These are phyloP conservation scores for Bergia puertoricense DNA, from an alignment of 92 coral and sea anemone genomes.

Conservation along the genomic window DNA sequence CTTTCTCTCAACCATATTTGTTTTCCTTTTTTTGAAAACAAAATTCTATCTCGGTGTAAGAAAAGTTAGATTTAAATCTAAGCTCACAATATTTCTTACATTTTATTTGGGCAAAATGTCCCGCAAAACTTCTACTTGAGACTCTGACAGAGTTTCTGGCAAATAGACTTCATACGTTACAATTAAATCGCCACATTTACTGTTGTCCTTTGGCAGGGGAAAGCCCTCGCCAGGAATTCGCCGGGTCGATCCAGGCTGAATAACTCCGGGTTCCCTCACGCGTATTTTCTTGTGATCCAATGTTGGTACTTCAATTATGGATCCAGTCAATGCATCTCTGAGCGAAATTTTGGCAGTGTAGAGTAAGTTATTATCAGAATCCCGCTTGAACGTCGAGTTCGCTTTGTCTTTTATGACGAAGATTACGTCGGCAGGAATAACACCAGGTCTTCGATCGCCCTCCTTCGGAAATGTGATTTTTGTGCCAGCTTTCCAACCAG, in stretches of 20 bases:
- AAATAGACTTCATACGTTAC: constrained; percentile 76
- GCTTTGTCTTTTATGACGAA: constrained; percentile 82
- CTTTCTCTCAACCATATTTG: too few relatives aligned
- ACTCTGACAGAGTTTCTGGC: constrained; percentile 63
- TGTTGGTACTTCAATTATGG: constrained; percentile 64
- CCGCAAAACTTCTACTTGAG: constrained; percentile 68
- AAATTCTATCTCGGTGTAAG: too few relatives aligned
- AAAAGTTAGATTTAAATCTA: too few relatives aligned
- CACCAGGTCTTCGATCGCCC: constrained; percentile 91
- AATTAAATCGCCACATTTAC: constrained; percentile 78
- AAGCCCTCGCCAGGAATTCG: constrained; percentile 81
- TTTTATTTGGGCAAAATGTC: constrained; percentile 58
- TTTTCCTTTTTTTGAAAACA: too few relatives aligned
- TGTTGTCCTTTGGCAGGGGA: constrained; percentile 82
- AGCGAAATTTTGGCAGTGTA: constrained; percentile 80
- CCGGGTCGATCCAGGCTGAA: constrained; percentile 71
- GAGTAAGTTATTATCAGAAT: constrained; percentile 77
- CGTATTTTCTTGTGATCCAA: constrained; percentile 65
- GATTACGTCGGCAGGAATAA: constrained; percentile 88
- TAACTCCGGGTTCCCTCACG: constrained; percentile 63
- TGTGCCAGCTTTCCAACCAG: constrained; percentile 96
- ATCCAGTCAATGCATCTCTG: constrained; percentile 85
- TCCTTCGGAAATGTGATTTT: constrained; percentile 79
- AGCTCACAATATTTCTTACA: neutral
- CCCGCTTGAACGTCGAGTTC: constrained; percentile 76